These are phyloP conservation scores for Elephas maximus DNA, from an alignment of 2,113 vertebrate genomes.

Conservation along the genomic window DNA sequence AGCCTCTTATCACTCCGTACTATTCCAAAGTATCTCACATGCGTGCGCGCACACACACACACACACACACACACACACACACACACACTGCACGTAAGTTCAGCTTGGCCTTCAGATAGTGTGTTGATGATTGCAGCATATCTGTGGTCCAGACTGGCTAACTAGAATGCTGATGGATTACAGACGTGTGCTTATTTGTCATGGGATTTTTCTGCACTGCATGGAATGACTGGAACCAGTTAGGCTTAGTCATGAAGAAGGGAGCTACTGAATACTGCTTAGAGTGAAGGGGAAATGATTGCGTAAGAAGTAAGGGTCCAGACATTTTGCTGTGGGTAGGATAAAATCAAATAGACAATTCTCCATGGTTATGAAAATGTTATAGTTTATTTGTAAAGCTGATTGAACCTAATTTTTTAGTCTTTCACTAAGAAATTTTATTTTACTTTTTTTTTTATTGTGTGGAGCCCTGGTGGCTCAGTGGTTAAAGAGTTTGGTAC, in stretches of 20 bases:
- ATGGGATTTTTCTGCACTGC: not conserved
- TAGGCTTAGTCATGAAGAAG: not conserved
- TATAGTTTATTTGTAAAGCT: not conserved
- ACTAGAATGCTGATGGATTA: not conserved
- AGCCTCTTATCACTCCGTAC: not conserved
- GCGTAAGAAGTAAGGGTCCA: not conserved
- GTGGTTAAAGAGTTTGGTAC: too few relatives aligned
- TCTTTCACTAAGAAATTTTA: not conserved
- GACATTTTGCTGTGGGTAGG: not conserved
- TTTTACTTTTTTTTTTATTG: not conserved
- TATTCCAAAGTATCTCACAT: not conserved
- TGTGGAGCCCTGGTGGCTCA: not conserved
- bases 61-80: not conserved
- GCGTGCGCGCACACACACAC: too few relatives aligned
- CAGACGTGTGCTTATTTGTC: not conserved
- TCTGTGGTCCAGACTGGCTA: not conserved
- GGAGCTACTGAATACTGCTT: not conserved
- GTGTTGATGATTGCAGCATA: not conserved
- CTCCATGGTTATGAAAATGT: not conserved
- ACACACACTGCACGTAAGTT: not conserved
- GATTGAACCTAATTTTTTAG: not conserved
- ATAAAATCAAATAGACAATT: not conserved
- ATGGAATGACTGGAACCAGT: not conserved
- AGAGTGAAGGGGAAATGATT: not conserved
- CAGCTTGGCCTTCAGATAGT: not conserved